Conservation (phyloP, 1,140 invertebrate species). For the Druon quercuslanigerum region DNA sequence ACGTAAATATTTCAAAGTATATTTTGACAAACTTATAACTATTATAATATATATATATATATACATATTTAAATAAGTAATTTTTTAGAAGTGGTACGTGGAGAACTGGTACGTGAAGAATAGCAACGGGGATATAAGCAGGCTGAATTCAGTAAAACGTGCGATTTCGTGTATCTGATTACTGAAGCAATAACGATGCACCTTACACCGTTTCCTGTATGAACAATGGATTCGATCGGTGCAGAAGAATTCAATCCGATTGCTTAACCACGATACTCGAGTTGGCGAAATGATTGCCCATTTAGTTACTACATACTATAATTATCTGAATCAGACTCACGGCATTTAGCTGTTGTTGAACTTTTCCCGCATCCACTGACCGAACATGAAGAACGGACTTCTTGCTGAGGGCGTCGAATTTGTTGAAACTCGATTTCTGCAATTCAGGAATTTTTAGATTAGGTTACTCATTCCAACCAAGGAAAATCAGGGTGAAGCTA, state of each 20-base stretch:
- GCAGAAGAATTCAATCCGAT: constrained; percentile 10
- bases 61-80: not conserved
- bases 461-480: not conserved
- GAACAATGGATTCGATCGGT: constrained; percentile 24
- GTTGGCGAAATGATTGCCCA: constrained; percentile 13
- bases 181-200: not conserved
- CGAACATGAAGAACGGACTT: constrained; percentile 82
- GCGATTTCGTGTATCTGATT: constrained; percentile 18
- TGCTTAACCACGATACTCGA: constrained; percentile 26
- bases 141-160: not conserved
- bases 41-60: too few relatives aligned
- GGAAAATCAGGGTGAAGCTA: not conserved
- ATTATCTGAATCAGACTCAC: constrained; percentile 71
- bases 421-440: constrained; percentile 87
- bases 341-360: constrained; percentile 81
- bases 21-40: too few relatives aligned
- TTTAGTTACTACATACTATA: constrained; percentile 24
- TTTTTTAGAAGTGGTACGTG: not conserved
- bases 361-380: constrained; percentile 81
- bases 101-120: not conserved
- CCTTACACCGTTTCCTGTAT: constrained; percentile 29
- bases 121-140: not conserved
- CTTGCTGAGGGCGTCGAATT: constrained; percentile 84
- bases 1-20: too few relatives aligned
- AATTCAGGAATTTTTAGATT: constrained; percentile 33